These are phyloP conservation scores for Aphelinus certus DNA, from an alignment of 1,140 invertebrate genomes.

Conservation along the genomic window DNA sequence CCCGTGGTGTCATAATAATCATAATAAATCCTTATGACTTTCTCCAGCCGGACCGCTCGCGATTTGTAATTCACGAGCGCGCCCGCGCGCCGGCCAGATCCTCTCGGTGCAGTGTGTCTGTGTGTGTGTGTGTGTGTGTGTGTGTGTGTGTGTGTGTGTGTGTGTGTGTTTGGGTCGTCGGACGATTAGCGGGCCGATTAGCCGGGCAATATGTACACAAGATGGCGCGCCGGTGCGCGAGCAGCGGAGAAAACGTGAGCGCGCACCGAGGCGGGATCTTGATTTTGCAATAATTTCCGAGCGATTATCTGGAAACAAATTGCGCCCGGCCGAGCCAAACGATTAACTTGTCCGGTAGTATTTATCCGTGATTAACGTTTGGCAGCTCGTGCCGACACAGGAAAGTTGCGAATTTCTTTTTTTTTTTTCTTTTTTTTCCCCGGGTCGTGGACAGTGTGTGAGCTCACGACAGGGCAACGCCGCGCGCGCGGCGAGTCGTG, in stretches of 20 bases:
- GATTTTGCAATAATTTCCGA: slow-evolving; percentile 37
- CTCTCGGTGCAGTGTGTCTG: too few relatives aligned
- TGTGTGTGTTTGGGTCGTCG: slow-evolving; percentile 40
- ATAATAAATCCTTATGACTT: slow-evolving; percentile 29
- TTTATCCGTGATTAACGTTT: slow-evolving; percentile 35
- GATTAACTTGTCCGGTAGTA: slow-evolving; percentile 33
- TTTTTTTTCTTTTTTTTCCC: too few relatives aligned
- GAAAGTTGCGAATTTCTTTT: neutral
- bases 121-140: neutral
- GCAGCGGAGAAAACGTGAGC: slow-evolving; percentile 16
- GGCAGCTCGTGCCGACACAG: slow-evolving; percentile 9
- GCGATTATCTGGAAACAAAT: slow-evolving; percentile 33
- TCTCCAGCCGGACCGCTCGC: neutral
- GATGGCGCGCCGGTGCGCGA: neutral
- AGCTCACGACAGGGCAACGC: neutral
- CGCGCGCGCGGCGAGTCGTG: neutral
- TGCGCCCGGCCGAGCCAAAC: slow-evolving; percentile 10
- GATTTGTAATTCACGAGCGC: slow-evolving; percentile 8
- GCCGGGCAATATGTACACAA: slow-evolving; percentile 6
- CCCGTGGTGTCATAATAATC: slow-evolving; percentile 33
- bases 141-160: too few relatives aligned
- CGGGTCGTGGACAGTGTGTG: too few relatives aligned
- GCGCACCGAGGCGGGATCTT: slow-evolving; percentile 9
- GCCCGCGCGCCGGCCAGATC: too few relatives aligned
- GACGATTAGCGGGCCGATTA: slow-evolving; percentile 37